Base-by-base conservation (phyloP, 1,140 invertebrate genomes). In the Plectrocnemia conspersa region DNA sequence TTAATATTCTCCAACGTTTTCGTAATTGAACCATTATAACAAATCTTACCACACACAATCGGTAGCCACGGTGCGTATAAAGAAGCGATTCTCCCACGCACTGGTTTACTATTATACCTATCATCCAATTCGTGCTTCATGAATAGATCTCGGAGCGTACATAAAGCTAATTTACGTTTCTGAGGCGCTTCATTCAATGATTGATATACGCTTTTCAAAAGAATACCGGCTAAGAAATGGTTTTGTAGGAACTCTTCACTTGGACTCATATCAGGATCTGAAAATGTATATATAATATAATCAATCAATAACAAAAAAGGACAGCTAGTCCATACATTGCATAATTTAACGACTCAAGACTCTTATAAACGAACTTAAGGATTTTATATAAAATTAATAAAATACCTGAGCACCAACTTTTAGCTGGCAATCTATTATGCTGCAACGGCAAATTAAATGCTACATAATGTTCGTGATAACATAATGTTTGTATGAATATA, bases 91-190 rank as follows among this genome's bases (percentile, higher is more conserved):
- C 93, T 77, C 5, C 85, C 84, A 64, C 95, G 82, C 66, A 90
- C 85, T 38, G 84, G 84, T 60, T 82, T 79, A 58, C 78, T 80
- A 63, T 86, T 80, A 69, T 95, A 97, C 54, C 94, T 75, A 66
- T 92, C 88, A 72, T 98, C 95, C 65, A 93, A 79, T 62, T 95
- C 88, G 72, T 98, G 95, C 71, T 97, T 97, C 0, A 91, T 90
- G 38, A 97, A 74, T 53, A 95, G 69, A 72, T 93, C 89, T 54
- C 91, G 79, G 19, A 97, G 74, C 10, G 90, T 85, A 18, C 73
- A 72, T 49, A 97, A 79, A 0, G 92, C 89, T 25, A 82, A 75
- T 56, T 85, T 83, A 3, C 93, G 77, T 49, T 93, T 86, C 57
- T 89, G 83, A 2, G 82, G 76, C 3, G 89, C 80, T 71, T 95